Evolutionary conservation across 1,140 invertebrate species (phyloP).

Genomic region (Tenebrio molitor): DNA sequence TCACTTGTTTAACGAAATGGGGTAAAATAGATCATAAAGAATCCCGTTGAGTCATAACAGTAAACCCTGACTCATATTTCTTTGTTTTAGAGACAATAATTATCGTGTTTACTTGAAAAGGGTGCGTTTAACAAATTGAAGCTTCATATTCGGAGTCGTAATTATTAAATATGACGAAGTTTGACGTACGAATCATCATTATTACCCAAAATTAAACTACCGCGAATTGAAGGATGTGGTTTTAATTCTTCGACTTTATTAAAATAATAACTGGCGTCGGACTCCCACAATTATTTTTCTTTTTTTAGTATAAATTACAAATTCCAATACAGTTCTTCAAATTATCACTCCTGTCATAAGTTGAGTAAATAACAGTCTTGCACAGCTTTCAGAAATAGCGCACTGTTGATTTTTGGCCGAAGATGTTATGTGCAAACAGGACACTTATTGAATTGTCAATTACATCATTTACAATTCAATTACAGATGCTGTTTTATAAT

Average conservation of each 20-base stretch:
- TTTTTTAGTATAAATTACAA: background rate
- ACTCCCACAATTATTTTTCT: no score
- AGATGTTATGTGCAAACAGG: conserved; percentile 13
- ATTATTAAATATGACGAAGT: background rate
- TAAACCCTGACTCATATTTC: conserved; percentile 10
- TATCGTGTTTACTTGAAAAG: background rate
- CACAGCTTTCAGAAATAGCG: background rate
- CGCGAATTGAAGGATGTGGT: conserved; percentile 10
- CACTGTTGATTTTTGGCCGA: background rate
- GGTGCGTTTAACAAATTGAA: background rate
- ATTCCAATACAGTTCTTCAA: background rate
- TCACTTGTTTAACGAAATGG: no score
- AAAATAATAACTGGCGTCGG: background rate
- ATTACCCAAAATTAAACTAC: background rate
- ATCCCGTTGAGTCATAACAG: background rate
- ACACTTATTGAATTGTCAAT: conserved; percentile 19
- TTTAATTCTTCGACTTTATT: conserved; percentile 5
- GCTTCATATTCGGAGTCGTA: no score
- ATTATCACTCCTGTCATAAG: background rate
- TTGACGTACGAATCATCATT: background rate
- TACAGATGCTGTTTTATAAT: conserved; percentile 24
- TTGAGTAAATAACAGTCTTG: background rate
- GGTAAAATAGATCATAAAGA: conserved; percentile 5
- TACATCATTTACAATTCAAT: conserved; percentile 36
- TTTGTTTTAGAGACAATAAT: conserved; percentile 10